Evolutionary conservation across 2,888 invertebrate genomes (phyloP).

Genomic region (Cheilosia impressa): DNA sequence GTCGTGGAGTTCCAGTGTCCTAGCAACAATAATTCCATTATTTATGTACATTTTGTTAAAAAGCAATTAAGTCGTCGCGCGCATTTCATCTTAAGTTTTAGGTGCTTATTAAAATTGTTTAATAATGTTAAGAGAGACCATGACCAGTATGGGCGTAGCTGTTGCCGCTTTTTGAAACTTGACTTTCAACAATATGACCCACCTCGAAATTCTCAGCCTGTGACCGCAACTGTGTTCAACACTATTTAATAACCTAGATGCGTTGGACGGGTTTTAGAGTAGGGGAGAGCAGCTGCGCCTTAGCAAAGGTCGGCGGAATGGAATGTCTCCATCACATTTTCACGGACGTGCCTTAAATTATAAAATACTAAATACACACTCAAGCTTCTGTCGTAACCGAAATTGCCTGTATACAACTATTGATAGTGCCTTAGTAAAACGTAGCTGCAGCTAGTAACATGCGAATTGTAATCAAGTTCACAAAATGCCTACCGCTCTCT

Average conservation of each 20-base stretch:
- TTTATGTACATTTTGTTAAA: conserved; percentile 61
- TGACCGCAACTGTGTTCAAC: conserved; percentile 27
- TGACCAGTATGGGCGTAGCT: conserved; percentile 15
- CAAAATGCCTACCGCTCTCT: conserved; percentile 4
- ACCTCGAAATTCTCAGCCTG: conserved; percentile 26
- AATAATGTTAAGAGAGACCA: not conserved
- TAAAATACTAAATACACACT: not conserved
- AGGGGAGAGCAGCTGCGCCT: conserved; percentile 11
- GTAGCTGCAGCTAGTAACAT: not conserved
- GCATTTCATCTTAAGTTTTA: conserved; percentile 46
- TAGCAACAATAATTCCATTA: conserved; percentile 60
- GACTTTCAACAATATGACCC: conserved; percentile 19
- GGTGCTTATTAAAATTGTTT: conserved; percentile 57
- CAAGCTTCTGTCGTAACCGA: conserved; percentile 10
- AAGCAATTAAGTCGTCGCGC: conserved; percentile 37
- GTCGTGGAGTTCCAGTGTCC: conserved; percentile 46
- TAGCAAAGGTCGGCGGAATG: conserved; percentile 22
- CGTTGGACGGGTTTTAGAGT: not conserved
- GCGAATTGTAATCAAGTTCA: not conserved
- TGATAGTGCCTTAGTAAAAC: conserved; percentile 48
- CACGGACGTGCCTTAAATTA: conserved; percentile 49
- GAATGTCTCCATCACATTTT: conserved; percentile 1
- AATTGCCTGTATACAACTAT: conserved; percentile 48
- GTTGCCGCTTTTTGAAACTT: conserved; percentile 10
- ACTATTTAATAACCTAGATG: not conserved